Percentiles rank a stretch among this genome's conserved stretches.
These are phyloP conservation scores for Lepus timidus DNA, from an alignment of 2,113 vertebrate species.

Conservation along the genomic window DNA sequence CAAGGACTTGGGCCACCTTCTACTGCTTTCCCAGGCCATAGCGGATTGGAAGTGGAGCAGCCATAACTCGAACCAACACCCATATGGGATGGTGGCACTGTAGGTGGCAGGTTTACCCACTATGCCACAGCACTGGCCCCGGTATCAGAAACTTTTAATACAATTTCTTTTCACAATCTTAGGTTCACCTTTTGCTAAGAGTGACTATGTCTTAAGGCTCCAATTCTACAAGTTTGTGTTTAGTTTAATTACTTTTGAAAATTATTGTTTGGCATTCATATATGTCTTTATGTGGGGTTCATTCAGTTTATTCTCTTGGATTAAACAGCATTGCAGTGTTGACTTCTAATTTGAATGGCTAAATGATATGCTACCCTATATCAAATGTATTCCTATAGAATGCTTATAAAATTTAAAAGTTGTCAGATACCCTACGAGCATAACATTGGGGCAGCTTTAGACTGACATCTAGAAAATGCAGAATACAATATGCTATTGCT, in stretches of 20 bases:
- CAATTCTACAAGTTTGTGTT: constrained; percentile 29
- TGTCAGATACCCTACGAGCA: not conserved
- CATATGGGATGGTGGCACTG: too few species aligned
- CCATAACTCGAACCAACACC: too few species aligned
- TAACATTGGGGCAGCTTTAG: not conserved
- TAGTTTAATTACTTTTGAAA: not conserved
- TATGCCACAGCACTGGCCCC: too few species aligned
- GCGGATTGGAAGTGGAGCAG: too few species aligned
- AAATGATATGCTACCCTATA: not conserved
- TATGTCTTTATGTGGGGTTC: not conserved
- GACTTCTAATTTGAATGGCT: not conserved
- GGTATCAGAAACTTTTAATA: not conserved
- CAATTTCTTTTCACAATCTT: not conserved
- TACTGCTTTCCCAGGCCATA: too few species aligned
- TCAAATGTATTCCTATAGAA: not conserved
- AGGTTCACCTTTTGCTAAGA: not conserved
- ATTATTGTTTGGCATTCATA: not conserved
- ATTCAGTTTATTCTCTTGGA: not conserved
- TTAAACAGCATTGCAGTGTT: not conserved
- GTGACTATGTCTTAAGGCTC: not conserved
- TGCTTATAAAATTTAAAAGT: not conserved
- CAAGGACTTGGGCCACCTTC: too few species aligned
- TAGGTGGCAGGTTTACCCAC: too few species aligned
- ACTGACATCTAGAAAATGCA: not conserved
- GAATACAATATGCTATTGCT: not conserved